Conservation (phyloP, 2,888 invertebrate genomes). For the Odontocolon sp. region DNA sequence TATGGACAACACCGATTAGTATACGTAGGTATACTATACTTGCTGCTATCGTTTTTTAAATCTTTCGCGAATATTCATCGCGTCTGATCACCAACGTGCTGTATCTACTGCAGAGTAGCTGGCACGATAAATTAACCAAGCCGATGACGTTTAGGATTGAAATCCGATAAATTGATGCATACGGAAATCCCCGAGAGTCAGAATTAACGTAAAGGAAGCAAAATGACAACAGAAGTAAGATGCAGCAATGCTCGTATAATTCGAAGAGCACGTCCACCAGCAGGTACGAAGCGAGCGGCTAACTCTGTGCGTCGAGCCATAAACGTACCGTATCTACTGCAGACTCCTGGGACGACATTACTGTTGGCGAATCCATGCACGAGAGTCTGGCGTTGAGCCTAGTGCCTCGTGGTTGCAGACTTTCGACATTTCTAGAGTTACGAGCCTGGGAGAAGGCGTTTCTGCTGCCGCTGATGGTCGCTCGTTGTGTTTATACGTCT, state of each 20-base stretch:
- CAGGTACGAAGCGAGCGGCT: too few species aligned
- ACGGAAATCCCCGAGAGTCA: not conserved
- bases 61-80: too few species aligned
- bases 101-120: not conserved
- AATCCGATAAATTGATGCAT: constrained; percentile 23
- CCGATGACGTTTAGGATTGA: not conserved
- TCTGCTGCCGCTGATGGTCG: not conserved
- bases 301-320: constrained; percentile 34
- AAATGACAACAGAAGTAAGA: constrained; percentile 4
- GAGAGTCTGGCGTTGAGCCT: constrained; percentile 1
- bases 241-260: not conserved
- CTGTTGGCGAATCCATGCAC: constrained; percentile 22
- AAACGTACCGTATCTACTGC: constrained; percentile 55
- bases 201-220: constrained; percentile 16
- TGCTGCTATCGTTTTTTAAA: too few species aligned
- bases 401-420: constrained; percentile 16
- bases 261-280: not conserved
- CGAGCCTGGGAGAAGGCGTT: constrained; percentile 12
- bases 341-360: constrained; percentile 29
- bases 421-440: constrained; percentile 33
- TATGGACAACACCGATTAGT: too few species aligned
- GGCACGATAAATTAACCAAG: not conserved
- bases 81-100: not conserved
- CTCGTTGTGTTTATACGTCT: constrained; percentile 22
- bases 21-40: too few species aligned